phyloP scores from a whole-genome alignment of 37 sponge, comb jelly and placozoan genomes.

The Tethya wilhelma region DNA sequence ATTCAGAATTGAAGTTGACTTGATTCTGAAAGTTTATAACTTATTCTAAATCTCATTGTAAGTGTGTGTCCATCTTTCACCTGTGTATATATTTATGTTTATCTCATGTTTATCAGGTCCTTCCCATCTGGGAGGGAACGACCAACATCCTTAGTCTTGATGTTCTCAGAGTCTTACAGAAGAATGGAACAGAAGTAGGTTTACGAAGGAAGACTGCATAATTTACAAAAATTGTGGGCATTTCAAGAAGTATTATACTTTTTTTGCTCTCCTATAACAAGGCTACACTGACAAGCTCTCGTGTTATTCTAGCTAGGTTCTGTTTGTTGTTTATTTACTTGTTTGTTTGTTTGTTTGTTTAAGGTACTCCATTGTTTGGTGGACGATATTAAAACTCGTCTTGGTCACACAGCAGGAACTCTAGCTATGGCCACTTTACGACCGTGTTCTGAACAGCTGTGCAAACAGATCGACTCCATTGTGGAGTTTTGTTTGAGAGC shows the following conservation, averaged over 20 bases:
- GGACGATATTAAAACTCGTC: constrained; percentile 10
- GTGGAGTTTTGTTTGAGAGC: constrained; percentile 1
- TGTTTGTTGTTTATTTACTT: no score
- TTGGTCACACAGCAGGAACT: background rate
- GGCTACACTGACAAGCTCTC: no score
- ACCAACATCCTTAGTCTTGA: constrained; percentile 91
- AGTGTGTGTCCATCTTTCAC: background rate
- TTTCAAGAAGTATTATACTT: no score
- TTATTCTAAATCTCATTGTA: background rate
- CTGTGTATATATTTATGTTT: constrained; percentile 1
- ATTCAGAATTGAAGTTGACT: background rate
- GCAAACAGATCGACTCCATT: background rate
- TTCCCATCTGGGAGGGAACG: constrained; percentile 98
- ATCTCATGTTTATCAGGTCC: constrained; percentile 65
- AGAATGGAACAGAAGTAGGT: constrained; percentile 54
- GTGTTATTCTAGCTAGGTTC: no score
- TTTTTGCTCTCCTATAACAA: no score
- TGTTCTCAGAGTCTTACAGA: constrained; percentile 70
- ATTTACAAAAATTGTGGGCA: no score
- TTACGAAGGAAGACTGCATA: no score
- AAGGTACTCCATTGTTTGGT: background rate
- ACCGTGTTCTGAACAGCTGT: background rate
- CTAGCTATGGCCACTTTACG: background rate
- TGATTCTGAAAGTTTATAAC: background rate
- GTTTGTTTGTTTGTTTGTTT: background rate